Base-by-base conservation (phyloP, 2,888 invertebrate genomes). In the Euzetes globulus region DNA sequence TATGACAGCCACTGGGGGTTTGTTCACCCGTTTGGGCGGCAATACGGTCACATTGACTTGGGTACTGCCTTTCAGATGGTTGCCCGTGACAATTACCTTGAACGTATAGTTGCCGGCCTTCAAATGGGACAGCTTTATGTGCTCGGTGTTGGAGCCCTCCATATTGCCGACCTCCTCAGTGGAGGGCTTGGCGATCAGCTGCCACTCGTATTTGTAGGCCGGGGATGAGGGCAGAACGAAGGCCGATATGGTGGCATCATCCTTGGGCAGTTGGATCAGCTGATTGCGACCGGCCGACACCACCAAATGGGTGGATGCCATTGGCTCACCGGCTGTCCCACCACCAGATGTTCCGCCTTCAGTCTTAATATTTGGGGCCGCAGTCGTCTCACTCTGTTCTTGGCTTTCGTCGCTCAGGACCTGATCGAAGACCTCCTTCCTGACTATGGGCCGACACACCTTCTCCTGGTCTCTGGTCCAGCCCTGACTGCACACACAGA, bases 21-120 rank as follows among this genome's bases (percentile, higher is more conserved):
- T 78, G 83, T 96, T 96, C 75, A 88, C 88, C 75, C 94, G 85
- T 76, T 90, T 89, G 47, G 90, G 85, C 76, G 94, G 91, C 79
- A 90, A 81, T 17, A 96, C 95, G 0, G 92, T 93, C 3, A 96
- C 91, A 82, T 95, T 95, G 0, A 92, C 94, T 79, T 88, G 88
- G 9, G 89, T 90, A 27, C 82, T 83, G 52, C 78, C 79, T 71
- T 15, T 27, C 19, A 73, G 77, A 71, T 81, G 81, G 15, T 79
- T 78, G 22, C 81, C 82, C n/a, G 90, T 91, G 0, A 94, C 95
- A 2, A 88, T 88, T 5, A 89, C 89, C 83, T 92, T 92, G 82
- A 96, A 94, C 11, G 88, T 88, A 82, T 95, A 96, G 74, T 91
- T 84, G 0, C 96, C 96, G 82, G 91, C 81, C 72, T 82, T 81